Percentiles rank a stretch among this genome's conserved stretches.
Conservation (phyloP, 2,113 vertebrate species). For the Centropus bengalensis region DNA sequence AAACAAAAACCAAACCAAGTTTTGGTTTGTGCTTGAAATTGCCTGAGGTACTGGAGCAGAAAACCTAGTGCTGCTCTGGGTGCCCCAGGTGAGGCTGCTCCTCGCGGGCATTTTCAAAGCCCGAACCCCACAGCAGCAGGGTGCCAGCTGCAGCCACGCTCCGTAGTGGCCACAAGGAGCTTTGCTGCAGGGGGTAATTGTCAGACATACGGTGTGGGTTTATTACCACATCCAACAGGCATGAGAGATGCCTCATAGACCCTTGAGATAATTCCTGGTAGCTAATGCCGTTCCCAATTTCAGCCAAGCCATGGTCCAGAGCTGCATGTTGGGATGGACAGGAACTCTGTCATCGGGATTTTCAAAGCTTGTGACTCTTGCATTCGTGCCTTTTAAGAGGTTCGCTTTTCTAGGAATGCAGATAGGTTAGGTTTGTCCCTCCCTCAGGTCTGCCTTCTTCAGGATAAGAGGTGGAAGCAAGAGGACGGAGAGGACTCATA, state of each 20-base stretch:
- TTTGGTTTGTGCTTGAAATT: neutral
- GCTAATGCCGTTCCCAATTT: neutral
- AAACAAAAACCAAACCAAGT: neutral
- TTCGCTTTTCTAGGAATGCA: neutral
- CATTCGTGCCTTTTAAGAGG: neutral
- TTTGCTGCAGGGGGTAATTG: rapidly evolving
- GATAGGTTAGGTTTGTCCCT: neutral
- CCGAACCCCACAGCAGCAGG: neutral
- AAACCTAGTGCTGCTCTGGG: neutral
- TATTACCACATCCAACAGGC: neutral
- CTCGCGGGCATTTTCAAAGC: neutral
- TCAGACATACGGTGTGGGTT: neutral
- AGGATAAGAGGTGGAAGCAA: neutral
- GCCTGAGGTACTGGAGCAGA: neutral
- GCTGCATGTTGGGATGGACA: neutral
- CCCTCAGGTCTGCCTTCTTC: neutral
- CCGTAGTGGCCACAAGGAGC: neutral
- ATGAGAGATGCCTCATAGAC: neutral
- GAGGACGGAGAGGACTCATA: neutral
- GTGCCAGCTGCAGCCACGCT: rapidly evolving
- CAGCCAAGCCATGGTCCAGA: neutral
- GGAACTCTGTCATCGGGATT: neutral
- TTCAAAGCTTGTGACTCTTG: neutral
- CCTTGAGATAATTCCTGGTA: neutral
- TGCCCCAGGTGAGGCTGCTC: neutral